Percentiles rank a stretch among this genome's conserved stretches.
Conservation (phyloP, 2,888 invertebrate species). For the Ochropleura leucogaster region DNA sequence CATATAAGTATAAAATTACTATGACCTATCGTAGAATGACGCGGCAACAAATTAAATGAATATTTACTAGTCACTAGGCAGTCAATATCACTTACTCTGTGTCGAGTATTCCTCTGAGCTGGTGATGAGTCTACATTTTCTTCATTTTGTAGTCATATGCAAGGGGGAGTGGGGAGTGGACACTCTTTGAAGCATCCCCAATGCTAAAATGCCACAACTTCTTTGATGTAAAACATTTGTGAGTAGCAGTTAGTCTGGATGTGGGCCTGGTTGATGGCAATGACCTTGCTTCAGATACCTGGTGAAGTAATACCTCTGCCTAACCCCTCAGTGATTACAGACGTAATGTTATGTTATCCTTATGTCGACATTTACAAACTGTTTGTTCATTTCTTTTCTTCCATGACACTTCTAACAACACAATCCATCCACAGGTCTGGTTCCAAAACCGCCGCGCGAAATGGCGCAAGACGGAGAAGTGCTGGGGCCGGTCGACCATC, state of each 20-base stretch:
- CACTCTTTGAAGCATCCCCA: not conserved
- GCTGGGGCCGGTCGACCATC: conserved; percentile 99
- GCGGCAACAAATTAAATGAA: not conserved
- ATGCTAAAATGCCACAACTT: not conserved
- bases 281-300: not conserved
- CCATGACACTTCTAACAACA: not conserved
- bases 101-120: not conserved
- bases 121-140: not conserved
- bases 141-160: not conserved
- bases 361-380: not conserved
- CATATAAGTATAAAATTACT: not conserved
- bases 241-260: not conserved
- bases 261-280: not conserved
- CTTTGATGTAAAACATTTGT: not conserved
- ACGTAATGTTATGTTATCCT: not conserved
- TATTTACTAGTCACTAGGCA: not conserved
- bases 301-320: not conserved
- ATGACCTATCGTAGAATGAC: not conserved
- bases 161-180: not conserved
- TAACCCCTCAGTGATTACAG: not conserved
- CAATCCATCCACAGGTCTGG: conserved; percentile 96
- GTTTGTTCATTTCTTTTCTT: not conserved
- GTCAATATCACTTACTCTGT: not conserved
- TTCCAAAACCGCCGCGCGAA: conserved; percentile 99
- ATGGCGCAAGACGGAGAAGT: conserved; percentile 99